These are phyloP conservation scores for Tylochromis polylepis DNA, from an alignment of 2,113 vertebrate species.

Conservation along the genomic window DNA sequence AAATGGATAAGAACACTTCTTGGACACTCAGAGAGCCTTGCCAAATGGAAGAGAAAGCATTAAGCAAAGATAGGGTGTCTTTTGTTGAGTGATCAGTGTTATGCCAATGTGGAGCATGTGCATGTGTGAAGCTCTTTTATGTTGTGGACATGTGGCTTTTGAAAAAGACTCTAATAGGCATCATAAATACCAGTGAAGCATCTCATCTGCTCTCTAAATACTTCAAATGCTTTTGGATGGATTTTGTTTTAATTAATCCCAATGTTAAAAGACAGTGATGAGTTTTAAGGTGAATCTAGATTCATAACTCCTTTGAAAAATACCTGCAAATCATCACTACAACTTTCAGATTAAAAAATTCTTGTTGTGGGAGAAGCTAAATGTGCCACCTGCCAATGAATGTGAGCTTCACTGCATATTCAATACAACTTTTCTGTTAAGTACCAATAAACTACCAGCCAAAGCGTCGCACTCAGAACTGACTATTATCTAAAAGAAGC, in stretches of 20 bases:
- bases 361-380: background rate
- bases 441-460: background rate
- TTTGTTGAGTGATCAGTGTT: constrained; percentile 51
- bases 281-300: background rate
- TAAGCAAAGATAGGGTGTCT: constrained; percentile 48
- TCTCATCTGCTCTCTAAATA: constrained; percentile 10
- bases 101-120: background rate
- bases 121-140: background rate
- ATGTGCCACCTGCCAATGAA: background rate
- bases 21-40: constrained; percentile 61
- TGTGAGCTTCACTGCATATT: background rate
- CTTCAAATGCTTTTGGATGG: background rate
- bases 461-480: background rate
- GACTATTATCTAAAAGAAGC: background rate
- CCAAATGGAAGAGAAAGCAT: constrained; percentile 48
- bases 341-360: background rate
- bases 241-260: background rate
- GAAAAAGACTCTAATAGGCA: constrained; percentile 2
- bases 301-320: background rate
- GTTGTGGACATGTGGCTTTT: constrained; percentile 20
- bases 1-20: constrained; percentile 75
- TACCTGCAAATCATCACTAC: background rate
- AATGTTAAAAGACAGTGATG: background rate
- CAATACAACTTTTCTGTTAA: background rate
- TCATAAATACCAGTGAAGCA: background rate